Conservation (phyloP, 1,140 invertebrate species). For the Limonius californicus region DNA sequence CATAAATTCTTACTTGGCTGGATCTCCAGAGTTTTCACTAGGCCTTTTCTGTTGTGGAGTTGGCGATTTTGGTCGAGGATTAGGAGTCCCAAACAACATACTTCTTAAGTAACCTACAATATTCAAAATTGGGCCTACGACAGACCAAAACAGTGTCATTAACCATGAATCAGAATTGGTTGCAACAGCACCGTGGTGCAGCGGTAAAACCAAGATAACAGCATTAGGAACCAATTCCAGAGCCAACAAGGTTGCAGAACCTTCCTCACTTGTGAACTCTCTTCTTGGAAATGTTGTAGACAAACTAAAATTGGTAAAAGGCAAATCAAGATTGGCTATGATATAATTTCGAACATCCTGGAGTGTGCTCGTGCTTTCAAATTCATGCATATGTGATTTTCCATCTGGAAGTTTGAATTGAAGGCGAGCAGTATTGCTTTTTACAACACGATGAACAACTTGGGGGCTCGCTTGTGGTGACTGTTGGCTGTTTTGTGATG, state of each 20-base stretch:
- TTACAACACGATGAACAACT: background rate
- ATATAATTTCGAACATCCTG: conserved; percentile 45
- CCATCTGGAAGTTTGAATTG: conserved; percentile 84
- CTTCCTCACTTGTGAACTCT: conserved; percentile 62
- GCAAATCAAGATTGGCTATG: conserved; percentile 42
- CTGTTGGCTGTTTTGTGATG: background rate
- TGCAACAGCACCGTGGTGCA: conserved; percentile 30
- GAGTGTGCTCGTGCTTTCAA: conserved; percentile 45
- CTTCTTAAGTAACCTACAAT: conserved; percentile 47
- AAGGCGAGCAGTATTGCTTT: conserved; percentile 55
- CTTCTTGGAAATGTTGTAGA: conserved; percentile 76
- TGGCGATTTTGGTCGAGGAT: background rate
- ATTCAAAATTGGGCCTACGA: conserved; percentile 47
- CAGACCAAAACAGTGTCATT: conserved; percentile 45
- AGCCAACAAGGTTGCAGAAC: conserved; percentile 59
- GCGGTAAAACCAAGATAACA: conserved; percentile 70
- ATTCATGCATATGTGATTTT: conserved; percentile 48
- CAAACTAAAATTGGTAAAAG: conserved; percentile 60
- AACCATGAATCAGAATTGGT: conserved; percentile 33
- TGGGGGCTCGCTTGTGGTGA: conserved; percentile 6
- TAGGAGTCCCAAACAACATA: conserved; percentile 36
- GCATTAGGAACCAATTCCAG: conserved; percentile 75
- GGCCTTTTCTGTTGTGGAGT: conserved; percentile 10
- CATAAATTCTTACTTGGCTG: conserved; percentile 13
- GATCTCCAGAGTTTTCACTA: background rate